phyloP scores from a whole-genome alignment of 2,113 vertebrate species.

The Saguinus midas region DNA sequence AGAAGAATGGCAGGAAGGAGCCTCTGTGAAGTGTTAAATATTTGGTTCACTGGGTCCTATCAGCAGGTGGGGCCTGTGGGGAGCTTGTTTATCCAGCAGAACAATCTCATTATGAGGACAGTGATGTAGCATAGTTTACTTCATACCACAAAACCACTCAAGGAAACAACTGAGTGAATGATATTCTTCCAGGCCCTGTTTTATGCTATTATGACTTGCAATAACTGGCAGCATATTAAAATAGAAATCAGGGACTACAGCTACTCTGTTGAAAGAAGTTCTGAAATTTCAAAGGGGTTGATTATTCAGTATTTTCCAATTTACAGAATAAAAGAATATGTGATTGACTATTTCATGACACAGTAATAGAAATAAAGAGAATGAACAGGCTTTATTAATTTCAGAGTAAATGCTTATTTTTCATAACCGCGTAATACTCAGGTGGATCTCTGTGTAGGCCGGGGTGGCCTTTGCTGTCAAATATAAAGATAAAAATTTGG shows the following conservation, averaged over 20 bases:
- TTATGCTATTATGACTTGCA: slow-evolving; percentile 72
- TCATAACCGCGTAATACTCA: neutral
- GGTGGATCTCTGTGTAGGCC: neutral
- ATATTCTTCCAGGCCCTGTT: slow-evolving; percentile 66
- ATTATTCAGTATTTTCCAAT: slow-evolving; percentile 81
- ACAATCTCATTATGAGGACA: slow-evolving; percentile 79
- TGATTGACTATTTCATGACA: slow-evolving; percentile 71
- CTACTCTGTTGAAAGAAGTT: slow-evolving; percentile 64
- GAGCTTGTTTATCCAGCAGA: slow-evolving; percentile 79
- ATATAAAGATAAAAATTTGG: slow-evolving; percentile 9
- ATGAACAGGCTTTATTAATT: neutral
- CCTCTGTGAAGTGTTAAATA: slow-evolving; percentile 74
- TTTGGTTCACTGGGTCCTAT: slow-evolving; percentile 73
- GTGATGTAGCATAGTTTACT: slow-evolving; percentile 78
- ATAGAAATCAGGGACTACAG: slow-evolving; percentile 72
- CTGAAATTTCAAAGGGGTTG: slow-evolving; percentile 77
- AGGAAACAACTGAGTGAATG: slow-evolving; percentile 73
- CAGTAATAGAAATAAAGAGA: slow-evolving; percentile 55
- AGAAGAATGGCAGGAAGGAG: slow-evolving; percentile 69
- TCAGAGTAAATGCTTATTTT: slow-evolving; percentile 42
- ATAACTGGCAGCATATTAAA: slow-evolving; percentile 81
- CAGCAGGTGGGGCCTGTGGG: slow-evolving; percentile 72
- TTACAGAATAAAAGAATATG: slow-evolving; percentile 75
- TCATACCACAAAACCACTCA: slow-evolving; percentile 76
- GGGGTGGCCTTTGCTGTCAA: neutral